Evolutionary conservation across 2,888 invertebrate genomes (phyloP), one percentile per base, ranked within the genome.

Genomic region (Parasteatoda lunata): DNA sequence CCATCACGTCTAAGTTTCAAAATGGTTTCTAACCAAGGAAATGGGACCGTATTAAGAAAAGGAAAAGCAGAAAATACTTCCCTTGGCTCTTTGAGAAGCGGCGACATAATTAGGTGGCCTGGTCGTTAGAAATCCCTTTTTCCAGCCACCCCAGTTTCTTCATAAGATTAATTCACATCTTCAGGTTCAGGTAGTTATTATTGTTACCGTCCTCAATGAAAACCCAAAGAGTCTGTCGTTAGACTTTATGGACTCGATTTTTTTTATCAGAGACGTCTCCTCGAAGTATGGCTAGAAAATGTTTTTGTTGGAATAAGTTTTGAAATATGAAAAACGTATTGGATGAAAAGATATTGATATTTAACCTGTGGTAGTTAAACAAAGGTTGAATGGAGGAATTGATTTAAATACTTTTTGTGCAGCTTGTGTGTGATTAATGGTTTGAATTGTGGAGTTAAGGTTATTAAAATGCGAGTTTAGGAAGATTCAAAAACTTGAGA

Each of bases 21-120:
- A 72, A 15, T 68, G 48, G 45, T 68, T 30, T n/a, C 52, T 68
- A 30, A 68, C 30, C 49, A 30, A 69, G 77, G 77, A 77, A 68
- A 66, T 77, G 69, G 30, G 66, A 47, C 51, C 51, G 30, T 68
- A 52, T 77, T 77, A 68, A 69, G 51, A 48, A 77, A 52, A 49
- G 65, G 11, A 47, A 64, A 15, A 52, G 52, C 48, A 52, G 51
- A 65, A 51, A 30, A 49, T 15, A 11, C 68, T 68, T 45, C 52
- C 51, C 13, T 11, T 30, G 49, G 52, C 30, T 66, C 68, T 4
- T 45, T 66, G 51, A 15, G 8, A 7, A 45, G 52, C 30, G 30
- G 13, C 48, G 59, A 48, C 77, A 52, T 77, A 77, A 77, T 77
- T 77, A 77, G 77, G 68, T 59, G 64, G 47, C 13, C 11, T n/a